A percentile compares a stretch with the other conserved stretches of the same genome.
Evolutionary conservation across 1,140 invertebrate genomes (phyloP).

Genomic region (Diorhabda carinulata): DNA sequence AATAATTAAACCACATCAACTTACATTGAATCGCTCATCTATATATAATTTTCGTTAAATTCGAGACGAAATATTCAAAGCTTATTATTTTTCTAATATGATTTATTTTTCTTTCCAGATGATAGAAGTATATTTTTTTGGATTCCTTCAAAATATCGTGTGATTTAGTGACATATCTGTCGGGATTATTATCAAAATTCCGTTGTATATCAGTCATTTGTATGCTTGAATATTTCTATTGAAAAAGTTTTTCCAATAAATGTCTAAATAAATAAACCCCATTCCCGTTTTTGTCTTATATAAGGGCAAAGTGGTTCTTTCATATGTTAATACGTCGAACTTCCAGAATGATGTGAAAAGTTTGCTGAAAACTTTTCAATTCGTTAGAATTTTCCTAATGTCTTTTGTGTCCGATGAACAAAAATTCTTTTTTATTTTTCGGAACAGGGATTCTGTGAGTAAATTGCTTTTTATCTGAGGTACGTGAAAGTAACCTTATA

Average conservation of each 20-base stretch:
- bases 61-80: no score
- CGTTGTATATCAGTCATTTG: background rate
- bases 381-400: constrained; percentile 1
- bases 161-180: background rate
- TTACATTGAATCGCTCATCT: no score
- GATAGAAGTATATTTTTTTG: no score
- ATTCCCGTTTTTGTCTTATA: constrained; percentile 16
- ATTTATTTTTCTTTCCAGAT: no score
- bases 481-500: background rate
- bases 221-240: constrained; percentile 6
- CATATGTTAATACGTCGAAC: constrained; percentile 20
- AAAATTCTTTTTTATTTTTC: background rate
- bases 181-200: background rate
- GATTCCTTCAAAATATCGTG: no score
- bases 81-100: no score
- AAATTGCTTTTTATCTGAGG: background rate
- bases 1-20: no score
- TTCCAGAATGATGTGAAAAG: constrained; percentile 16
- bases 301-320: constrained; percentile 8
- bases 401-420: constrained; percentile 13
- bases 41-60: no score
- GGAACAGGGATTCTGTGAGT: constrained; percentile 2
- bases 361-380: constrained; percentile 9
- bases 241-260: constrained; percentile 14
- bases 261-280: constrained; percentile 17